Percentiles rank a stretch among this genome's conserved stretches.
These are phyloP conservation scores for Piaya cayana DNA, from an alignment of 2,113 vertebrate species.

Conservation along the genomic window DNA sequence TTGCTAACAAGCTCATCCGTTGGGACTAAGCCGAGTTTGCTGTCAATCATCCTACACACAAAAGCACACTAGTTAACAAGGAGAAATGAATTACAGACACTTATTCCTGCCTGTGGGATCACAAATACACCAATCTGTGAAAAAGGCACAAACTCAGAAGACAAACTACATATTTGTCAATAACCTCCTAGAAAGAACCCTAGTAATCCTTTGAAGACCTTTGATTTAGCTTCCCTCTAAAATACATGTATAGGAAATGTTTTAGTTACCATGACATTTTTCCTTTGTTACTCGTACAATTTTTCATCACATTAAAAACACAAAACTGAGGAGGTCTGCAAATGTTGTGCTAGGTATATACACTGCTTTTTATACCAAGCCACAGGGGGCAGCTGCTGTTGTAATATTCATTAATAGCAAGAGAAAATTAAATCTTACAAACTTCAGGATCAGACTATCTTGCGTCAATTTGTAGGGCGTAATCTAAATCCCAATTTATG, in stretches of 20 bases:
- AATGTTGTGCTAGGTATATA: slow-evolving; percentile 80
- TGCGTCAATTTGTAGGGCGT: slow-evolving; percentile 47
- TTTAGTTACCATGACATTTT: slow-evolving; percentile 86
- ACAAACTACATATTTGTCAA: slow-evolving; percentile 86
- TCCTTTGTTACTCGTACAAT: slow-evolving; percentile 82
- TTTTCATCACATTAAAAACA: slow-evolving; percentile 85
- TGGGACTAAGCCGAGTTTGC: slow-evolving; percentile 88
- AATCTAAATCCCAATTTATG: slow-evolving; percentile 53
- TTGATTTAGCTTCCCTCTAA: slow-evolving; percentile 82
- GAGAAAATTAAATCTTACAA: slow-evolving; percentile 80
- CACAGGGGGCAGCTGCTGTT: slow-evolving; percentile 70
- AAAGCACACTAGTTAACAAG: slow-evolving; percentile 85
- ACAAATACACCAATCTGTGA: slow-evolving; percentile 86
- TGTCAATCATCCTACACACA: slow-evolving; percentile 88
- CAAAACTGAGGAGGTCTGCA: slow-evolving; percentile 82
- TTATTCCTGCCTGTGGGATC: slow-evolving; percentile 85
- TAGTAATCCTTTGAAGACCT: slow-evolving; percentile 85
- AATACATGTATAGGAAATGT: slow-evolving; percentile 83
- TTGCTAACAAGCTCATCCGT: slow-evolving; percentile 88
- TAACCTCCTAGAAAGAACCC: slow-evolving; percentile 86
- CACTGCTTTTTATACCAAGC: slow-evolving; percentile 72
- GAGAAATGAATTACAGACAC: slow-evolving; percentile 86
- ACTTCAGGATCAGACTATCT: slow-evolving; percentile 66
- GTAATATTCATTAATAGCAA: slow-evolving; percentile 79
- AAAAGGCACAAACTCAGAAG: slow-evolving; percentile 85